phyloP scores from a whole-genome alignment of 2,888 invertebrate genomes.

The Spodoptera exigua region DNA sequence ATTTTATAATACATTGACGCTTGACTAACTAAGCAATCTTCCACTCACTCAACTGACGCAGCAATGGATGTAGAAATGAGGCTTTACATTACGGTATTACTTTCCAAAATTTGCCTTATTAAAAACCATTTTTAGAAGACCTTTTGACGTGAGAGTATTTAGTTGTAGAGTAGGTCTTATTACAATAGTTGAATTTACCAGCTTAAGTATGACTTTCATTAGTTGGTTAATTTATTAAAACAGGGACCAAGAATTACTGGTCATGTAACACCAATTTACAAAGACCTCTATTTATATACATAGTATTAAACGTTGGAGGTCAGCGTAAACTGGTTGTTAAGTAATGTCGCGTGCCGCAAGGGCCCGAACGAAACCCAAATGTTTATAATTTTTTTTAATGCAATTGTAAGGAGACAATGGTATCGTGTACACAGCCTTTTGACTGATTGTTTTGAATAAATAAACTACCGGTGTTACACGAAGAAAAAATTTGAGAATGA shows the following conservation, averaged over 20 bases:
- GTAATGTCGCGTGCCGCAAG: constrained; percentile 64
- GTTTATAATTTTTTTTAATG: constrained; percentile 56
- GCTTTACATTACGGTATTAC: background rate
- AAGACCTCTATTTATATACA: constrained; percentile 16
- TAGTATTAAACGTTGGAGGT: constrained; percentile 11
- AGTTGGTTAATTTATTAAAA: background rate
- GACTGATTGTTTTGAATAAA: constrained; percentile 67
- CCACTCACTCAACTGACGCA: background rate
- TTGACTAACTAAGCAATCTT: background rate
- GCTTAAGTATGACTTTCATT: background rate
- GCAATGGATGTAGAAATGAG: constrained; percentile 8
- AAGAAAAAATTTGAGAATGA: constrained; percentile 35
- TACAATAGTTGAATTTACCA: background rate
- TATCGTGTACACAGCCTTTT: constrained; percentile 52
- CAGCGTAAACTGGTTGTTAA: constrained; percentile 31
- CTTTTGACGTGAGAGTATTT: background rate
- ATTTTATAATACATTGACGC: constrained; percentile 17
- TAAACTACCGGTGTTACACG: constrained; percentile 67
- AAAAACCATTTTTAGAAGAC: constrained; percentile 15
- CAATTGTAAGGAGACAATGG: constrained; percentile 65
- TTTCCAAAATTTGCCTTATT: constrained; percentile 18
- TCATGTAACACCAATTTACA: background rate
- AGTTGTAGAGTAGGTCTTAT: background rate
- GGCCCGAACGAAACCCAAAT: constrained; percentile 42
- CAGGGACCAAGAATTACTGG: background rate